phyloP scores from a whole-genome alignment of 2,888 invertebrate genomes.

The Hetaerina titia region DNA sequence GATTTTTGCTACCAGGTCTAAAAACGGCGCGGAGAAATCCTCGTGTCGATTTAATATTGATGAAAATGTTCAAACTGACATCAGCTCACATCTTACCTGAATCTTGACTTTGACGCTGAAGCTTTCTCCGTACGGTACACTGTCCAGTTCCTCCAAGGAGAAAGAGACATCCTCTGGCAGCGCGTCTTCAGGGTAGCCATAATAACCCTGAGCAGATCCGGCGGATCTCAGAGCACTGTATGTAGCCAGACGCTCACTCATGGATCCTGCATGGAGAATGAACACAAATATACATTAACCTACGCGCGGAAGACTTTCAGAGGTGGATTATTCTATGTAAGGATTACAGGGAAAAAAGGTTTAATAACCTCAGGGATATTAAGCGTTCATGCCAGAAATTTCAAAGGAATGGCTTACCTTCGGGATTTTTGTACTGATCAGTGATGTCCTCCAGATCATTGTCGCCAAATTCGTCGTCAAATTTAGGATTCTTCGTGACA shows the following conservation, averaged over 20 bases:
- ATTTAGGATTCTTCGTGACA: conserved; percentile 83
- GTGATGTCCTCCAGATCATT: conserved; percentile 84
- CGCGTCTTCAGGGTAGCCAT: conserved; percentile 81
- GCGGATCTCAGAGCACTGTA: conserved; percentile 84
- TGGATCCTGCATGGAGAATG: conserved; percentile 77
- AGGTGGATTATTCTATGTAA: not conserved
- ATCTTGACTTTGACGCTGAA: conserved; percentile 84
- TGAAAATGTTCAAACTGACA: too few species aligned
- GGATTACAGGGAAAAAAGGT: not conserved
- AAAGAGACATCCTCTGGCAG: conserved; percentile 82
- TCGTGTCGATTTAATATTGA: too few species aligned
- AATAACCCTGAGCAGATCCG: conserved; percentile 81
- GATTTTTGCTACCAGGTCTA: too few species aligned
- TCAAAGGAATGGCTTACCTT: conserved; percentile 73
- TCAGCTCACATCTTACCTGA: conserved; percentile 76
- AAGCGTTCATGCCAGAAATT: not conserved
- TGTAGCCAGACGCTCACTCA: conserved; percentile 83
- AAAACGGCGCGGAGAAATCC: too few species aligned
- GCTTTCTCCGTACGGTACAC: conserved; percentile 83
- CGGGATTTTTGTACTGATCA: conserved; percentile 82
- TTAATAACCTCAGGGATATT: not conserved
- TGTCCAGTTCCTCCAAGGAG: conserved; percentile 84
- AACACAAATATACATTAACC: not conserved
- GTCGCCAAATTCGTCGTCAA: conserved; percentile 83
- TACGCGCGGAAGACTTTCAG: not conserved